phyloP scores from a whole-genome alignment of 2,113 vertebrate species.

The Stegostoma tigrinum region DNA sequence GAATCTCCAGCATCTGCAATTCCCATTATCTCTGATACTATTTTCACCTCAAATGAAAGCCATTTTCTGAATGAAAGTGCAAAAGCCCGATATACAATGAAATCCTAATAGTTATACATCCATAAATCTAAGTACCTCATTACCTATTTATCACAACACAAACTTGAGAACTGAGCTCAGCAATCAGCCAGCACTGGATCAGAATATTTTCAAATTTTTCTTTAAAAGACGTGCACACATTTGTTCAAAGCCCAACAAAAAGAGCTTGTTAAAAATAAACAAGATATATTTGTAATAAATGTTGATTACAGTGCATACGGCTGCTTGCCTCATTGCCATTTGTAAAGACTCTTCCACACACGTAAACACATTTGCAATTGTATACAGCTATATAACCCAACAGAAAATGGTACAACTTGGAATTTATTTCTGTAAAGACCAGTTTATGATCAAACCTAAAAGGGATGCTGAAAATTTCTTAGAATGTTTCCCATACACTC shows the following conservation, averaged over 20 bases:
- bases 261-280: not conserved
- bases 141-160: not conserved
- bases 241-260: not conserved
- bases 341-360: not conserved
- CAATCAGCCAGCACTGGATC: not conserved
- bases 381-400: not conserved
- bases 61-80: not conserved
- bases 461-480: not conserved
- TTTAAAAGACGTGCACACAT: not conserved
- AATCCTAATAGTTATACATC: not conserved
- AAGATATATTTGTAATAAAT: not conserved
- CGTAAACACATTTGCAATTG: not conserved
- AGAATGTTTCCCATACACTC: not conserved
- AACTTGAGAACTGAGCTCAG: not conserved
- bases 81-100: not conserved
- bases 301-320: not conserved
- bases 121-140: not conserved
- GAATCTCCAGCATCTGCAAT: too few relatives aligned
- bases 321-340: not conserved
- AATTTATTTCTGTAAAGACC: not conserved
- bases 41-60: not conserved
- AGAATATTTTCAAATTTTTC: not conserved
- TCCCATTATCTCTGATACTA: too few relatives aligned
- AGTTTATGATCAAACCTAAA: not conserved
- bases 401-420: not conserved